Conservation (phyloP, 2,888 invertebrate species). For the Torymus tubicola region DNA sequence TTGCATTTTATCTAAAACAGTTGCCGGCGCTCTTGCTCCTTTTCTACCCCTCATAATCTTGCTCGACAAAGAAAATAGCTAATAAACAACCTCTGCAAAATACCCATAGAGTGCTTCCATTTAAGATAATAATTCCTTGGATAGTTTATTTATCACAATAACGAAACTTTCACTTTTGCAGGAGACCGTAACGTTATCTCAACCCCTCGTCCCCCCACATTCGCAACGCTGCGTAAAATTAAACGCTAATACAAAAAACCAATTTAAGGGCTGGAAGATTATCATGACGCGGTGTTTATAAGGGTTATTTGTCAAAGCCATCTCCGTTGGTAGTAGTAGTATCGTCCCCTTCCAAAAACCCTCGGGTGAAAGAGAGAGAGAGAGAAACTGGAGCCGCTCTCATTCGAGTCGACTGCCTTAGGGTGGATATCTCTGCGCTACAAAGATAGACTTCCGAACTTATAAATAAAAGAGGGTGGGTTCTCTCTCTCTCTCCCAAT, state of each 20-base stretch:
- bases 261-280: slow-evolving; percentile 61
- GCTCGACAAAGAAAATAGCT: slow-evolving; percentile 45
- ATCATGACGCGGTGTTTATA: slow-evolving; percentile 72
- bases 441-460: slow-evolving; percentile 72
- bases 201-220: no score
- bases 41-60: no score
- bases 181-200: slow-evolving; percentile 55
- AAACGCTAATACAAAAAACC: slow-evolving; percentile 49
- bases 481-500: slow-evolving; percentile 71
- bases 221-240: slow-evolving; percentile 32
- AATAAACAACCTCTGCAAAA: no score
- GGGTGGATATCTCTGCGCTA: slow-evolving; percentile 54
- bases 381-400: slow-evolving; percentile 19
- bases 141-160: no score
- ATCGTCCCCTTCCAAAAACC: slow-evolving; percentile 49
- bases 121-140: no score
- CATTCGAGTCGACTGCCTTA: slow-evolving; percentile 7
- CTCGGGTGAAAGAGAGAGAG: slow-evolving; percentile 27
- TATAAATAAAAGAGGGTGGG: slow-evolving; percentile 72
- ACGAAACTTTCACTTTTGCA: slow-evolving; percentile 6
- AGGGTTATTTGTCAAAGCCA: slow-evolving; percentile 74
- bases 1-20: neutral
- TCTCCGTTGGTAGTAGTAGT: neutral
- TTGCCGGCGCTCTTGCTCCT: neutral
- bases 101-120: no score